A percentile compares a stretch with the other conserved stretches of the same genome.
phyloP scores from a whole-genome alignment of 2,797 vertebrate genomes.

The Ambastaia sidthimunki region DNA sequence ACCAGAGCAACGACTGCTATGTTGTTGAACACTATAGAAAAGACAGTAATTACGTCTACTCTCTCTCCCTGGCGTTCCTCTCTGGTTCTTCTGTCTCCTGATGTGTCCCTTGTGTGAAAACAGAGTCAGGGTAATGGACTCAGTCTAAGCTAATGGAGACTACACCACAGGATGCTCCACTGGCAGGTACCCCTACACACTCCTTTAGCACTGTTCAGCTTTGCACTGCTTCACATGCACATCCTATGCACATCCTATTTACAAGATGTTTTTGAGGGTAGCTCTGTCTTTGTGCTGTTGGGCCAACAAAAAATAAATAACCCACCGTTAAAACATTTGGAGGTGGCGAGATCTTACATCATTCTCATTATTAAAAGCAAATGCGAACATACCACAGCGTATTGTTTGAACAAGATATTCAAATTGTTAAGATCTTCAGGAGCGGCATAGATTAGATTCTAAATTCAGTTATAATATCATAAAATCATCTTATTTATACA shows the following conservation, averaged over 20 bases:
- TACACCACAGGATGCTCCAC: slow-evolving; percentile 39
- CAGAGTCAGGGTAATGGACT: slow-evolving; percentile 48
- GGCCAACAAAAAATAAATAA: slow-evolving; percentile 10
- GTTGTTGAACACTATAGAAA: slow-evolving; percentile 37
- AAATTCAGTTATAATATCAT: neutral
- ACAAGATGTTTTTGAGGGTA: slow-evolving; percentile 20
- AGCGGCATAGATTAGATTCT: neutral
- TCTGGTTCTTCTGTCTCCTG: slow-evolving; percentile 25
- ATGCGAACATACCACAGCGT: slow-evolving; percentile 20
- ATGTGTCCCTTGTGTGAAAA: slow-evolving; percentile 45
- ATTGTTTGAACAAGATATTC: slow-evolving; percentile 22
- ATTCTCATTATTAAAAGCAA: slow-evolving; percentile 34
- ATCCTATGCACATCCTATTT: neutral
- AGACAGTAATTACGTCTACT: slow-evolving; percentile 48
- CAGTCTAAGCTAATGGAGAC: slow-evolving; percentile 46
- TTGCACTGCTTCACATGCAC: neutral
- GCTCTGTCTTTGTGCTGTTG: neutral
- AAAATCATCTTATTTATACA: neutral
- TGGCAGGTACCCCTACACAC: slow-evolving; percentile 9
- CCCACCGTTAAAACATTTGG: neutral
- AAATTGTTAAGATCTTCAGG: neutral
- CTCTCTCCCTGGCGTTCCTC: slow-evolving; percentile 13
- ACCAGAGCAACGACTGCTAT: slow-evolving; percentile 32
- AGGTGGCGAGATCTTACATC: slow-evolving; percentile 4
- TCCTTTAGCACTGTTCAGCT: neutral